Conservation (phyloP, 2,797 vertebrate genomes). For the Clarias fuscus region DNA sequence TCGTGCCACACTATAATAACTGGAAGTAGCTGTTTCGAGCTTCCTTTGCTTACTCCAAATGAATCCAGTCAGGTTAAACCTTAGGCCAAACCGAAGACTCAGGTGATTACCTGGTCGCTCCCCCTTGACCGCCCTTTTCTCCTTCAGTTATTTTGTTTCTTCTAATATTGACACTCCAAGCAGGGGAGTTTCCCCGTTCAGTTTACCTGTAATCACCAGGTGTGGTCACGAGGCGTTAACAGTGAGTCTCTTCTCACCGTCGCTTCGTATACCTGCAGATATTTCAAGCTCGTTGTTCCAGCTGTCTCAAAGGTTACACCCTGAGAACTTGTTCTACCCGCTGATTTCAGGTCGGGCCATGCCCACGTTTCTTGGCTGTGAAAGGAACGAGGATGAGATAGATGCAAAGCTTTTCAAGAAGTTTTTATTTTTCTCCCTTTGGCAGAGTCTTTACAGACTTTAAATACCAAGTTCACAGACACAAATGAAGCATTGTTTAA, state of each 20-base stretch:
- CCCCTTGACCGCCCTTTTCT: neutral
- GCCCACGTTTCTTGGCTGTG: neutral
- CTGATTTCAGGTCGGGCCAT: neutral
- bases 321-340: slow-evolving; percentile 23
- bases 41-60: neutral
- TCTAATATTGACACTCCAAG: neutral
- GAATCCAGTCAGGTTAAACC: too few relatives aligned
- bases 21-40: too few relatives aligned
- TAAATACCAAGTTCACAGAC: neutral
- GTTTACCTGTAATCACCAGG: neutral
- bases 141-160: neutral
- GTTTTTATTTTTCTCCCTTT: neutral
- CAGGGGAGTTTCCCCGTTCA: neutral
- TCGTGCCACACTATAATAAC: too few relatives aligned
- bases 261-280: neutral
- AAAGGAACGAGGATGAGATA: neutral
- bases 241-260: neutral
- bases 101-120: neutral
- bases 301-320: neutral
- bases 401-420: neutral
- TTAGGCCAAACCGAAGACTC: neutral
- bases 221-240: neutral
- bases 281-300: neutral
- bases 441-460: too few relatives aligned
- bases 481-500: neutral